These are phyloP conservation scores for Accipiter virgatus DNA, from an alignment of 2,113 vertebrate genomes.

Conservation along the genomic window DNA sequence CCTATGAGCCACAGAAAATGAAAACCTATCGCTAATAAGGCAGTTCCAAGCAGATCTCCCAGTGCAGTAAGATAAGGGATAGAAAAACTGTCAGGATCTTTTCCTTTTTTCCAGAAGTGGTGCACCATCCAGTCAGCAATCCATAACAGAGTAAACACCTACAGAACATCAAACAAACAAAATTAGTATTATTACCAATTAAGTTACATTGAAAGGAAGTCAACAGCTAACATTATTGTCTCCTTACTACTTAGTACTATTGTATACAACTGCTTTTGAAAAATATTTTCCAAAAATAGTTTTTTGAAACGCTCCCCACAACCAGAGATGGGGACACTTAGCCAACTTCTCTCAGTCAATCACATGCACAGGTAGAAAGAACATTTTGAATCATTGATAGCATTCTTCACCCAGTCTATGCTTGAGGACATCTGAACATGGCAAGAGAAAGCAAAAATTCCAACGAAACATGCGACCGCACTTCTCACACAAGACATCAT, in stretches of 20 bases:
- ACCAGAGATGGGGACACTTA: background rate
- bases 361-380: background rate
- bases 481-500: background rate
- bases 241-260: background rate
- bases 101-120: slow-evolving; percentile 93
- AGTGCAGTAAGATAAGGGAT: slow-evolving; percentile 95
- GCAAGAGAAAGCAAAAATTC: background rate
- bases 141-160: slow-evolving; percentile 90
- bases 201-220: background rate
- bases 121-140: slow-evolving; percentile 98
- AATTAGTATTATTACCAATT: background rate
- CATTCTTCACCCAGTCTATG: background rate
- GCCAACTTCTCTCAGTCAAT: background rate
- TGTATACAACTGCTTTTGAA: background rate
- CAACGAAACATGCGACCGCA: background rate
- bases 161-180: background rate
- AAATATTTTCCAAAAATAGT: background rate
- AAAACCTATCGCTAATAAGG: slow-evolving; percentile 90
- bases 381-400: background rate
- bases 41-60: slow-evolving; percentile 94
- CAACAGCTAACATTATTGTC: background rate
- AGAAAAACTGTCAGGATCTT: slow-evolving; percentile 96
- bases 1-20: slow-evolving; percentile 96
- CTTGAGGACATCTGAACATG: background rate
- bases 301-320: background rate